Percentiles rank a stretch among this genome's conserved stretches.
These are phyloP conservation scores for Tyria jacobaeae DNA, from an alignment of 2,888 invertebrate genomes.

Conservation along the genomic window DNA sequence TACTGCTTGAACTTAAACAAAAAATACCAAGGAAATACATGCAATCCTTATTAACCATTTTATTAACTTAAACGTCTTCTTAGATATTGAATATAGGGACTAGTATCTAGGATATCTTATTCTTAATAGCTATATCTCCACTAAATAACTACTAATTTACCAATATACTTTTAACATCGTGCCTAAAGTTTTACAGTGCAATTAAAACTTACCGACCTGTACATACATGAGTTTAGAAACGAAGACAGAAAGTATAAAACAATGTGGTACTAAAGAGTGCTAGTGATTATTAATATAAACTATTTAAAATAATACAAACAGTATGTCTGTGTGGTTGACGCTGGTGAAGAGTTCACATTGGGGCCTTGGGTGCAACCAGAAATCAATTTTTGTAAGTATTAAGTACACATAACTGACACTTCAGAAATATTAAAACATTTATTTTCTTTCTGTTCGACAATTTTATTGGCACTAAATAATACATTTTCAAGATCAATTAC, in stretches of 20 bases:
- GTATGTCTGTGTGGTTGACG: constrained; percentile 88
- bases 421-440: not conserved
- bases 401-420: not conserved
- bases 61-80: too few species aligned
- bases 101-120: too few species aligned
- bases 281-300: constrained; percentile 14
- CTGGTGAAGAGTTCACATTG: constrained; percentile 84
- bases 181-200: not conserved
- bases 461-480: too few species aligned
- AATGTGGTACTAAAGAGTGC: constrained; percentile 16
- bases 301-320: constrained; percentile 12
- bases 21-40: too few species aligned
- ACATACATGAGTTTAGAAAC: not conserved
- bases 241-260: not conserved
- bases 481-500: too few species aligned
- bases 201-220: not conserved
- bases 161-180: not conserved
- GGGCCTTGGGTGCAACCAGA: constrained; percentile 78
- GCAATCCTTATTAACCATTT: too few species aligned
- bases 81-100: too few species aligned
- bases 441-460: too few species aligned
- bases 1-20: too few species aligned
- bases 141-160: not conserved
- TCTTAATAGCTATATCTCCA: too few species aligned
- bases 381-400: constrained; percentile 77